phyloP scores from a whole-genome alignment of 2,797 vertebrate species.

The Acipenser oxyrinchus region DNA sequence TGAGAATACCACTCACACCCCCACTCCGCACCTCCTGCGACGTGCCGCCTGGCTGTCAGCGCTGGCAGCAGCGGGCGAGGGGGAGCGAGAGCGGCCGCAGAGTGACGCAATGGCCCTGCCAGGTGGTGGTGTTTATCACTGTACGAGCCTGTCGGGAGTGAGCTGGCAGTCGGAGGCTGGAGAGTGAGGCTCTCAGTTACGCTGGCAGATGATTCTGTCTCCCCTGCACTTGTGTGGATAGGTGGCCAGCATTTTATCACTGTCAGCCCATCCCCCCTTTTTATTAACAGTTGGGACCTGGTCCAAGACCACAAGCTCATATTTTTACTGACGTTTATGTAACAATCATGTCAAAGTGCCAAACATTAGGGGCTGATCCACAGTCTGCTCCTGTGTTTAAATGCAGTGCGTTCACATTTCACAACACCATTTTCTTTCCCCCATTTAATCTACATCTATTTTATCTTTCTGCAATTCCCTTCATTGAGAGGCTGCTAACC shows the following conservation, averaged over 20 bases:
- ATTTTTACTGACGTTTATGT: conserved; percentile 26
- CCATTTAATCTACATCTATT: not conserved
- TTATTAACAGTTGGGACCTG: conserved; percentile 21
- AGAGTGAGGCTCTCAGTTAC: conserved; percentile 44
- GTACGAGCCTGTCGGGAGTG: conserved; percentile 45
- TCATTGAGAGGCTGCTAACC: too few relatives aligned
- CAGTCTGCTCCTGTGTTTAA: not conserved
- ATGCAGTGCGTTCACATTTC: conserved; percentile 31
- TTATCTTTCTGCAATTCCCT: not conserved
- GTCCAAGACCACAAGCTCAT: conserved; percentile 16
- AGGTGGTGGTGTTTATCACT: conserved; percentile 54
- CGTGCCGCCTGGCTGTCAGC: not conserved
- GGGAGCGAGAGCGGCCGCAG: conserved; percentile 43
- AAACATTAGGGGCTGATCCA: conserved; percentile 11
- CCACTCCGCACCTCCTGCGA: too few relatives aligned
- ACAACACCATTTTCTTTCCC: conserved; percentile 7
- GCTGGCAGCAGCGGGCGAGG: conserved; percentile 31
- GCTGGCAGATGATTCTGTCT: conserved; percentile 24
- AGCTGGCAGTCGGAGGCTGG: conserved; percentile 28
- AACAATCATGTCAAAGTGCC: conserved; percentile 31
- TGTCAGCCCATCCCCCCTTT: conserved; percentile 44
- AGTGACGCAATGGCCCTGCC: conserved; percentile 40
- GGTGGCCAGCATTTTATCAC: conserved; percentile 50
- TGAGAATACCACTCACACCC: too few relatives aligned
- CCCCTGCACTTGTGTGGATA: conserved; percentile 33